phyloP scores from a whole-genome alignment of 2,113 vertebrate species.

The Pyrgilauda ruficollis region DNA sequence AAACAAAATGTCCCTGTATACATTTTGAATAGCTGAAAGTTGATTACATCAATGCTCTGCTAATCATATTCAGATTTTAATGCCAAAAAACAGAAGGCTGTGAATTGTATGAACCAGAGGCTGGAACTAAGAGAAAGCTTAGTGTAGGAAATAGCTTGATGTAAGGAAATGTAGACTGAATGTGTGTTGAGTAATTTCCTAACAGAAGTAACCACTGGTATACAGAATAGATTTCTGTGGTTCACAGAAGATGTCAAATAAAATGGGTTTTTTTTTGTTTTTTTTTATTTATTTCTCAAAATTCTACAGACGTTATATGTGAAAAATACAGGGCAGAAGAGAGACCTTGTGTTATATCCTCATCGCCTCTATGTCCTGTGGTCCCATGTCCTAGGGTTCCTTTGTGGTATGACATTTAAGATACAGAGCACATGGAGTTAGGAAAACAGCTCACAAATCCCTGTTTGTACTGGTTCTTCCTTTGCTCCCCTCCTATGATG shows the following conservation, averaged over 20 bases:
- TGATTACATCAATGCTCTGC: not conserved
- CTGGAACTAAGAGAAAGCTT: not conserved
- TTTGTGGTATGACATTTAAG: not conserved
- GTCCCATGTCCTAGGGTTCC: not conserved
- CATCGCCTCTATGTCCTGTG: not conserved
- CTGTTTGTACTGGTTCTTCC: not conserved
- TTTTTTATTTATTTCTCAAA: not conserved
- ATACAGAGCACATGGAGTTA: not conserved
- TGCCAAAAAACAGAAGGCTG: not conserved
- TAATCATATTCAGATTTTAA: constrained; percentile 19
- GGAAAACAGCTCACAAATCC: not conserved
- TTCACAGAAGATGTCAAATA: not conserved
- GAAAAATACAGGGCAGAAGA: not conserved
- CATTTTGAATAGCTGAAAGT: not conserved
- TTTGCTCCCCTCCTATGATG: not conserved
- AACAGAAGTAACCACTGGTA: not conserved
- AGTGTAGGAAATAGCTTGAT: not conserved
- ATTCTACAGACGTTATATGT: not conserved
- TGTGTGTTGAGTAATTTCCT: not conserved
- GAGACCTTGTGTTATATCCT: not conserved
- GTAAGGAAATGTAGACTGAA: not conserved
- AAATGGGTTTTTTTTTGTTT: not conserved
- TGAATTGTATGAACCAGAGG: not conserved
- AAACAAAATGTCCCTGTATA: constrained; percentile 2
- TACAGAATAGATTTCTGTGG: not conserved